Evolutionary conservation across 2,113 vertebrate species (phyloP), one percentile per base, ranked within the genome.

Genomic region (Microcebus murinus): DNA sequence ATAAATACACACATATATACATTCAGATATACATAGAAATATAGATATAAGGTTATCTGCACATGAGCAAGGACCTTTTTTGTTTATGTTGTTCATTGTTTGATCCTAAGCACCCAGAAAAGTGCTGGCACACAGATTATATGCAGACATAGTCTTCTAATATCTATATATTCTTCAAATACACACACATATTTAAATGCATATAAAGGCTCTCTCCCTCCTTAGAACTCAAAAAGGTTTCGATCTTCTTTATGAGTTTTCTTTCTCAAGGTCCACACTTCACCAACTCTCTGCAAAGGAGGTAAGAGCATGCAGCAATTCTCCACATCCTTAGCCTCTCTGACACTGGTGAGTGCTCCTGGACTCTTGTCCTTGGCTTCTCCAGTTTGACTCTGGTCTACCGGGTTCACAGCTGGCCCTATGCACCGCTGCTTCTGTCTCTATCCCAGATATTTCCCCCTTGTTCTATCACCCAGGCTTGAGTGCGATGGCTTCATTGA

Each of bases 91-190:
- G 25, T 59, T 59, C 45, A 29, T 39, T 57, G 15, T 48, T 86
- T 71, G 67, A 71, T 86, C 57, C 67, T 48, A 68, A 92, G 36
- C 52, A 85, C 36, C 45, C 48, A 55, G 87, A 85, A 84, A 86
- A 90, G 45, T 73, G 23, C 31, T 36, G 27, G n/a, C 63, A 63
- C 25, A 34, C 8, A 36, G 55, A 34, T 79, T 45, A 29, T 63
- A 57, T 63, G 13, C 10, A 42, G 1, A n/a, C 6, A 61, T 4
- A 45, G 42, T 77, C 14, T 90, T 63, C 52, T 52, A 52, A 42
- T 71, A 86, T 21, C 4, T 27, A 17, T 17, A 8, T 25, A 13
- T 21, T 77, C 59, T 77, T 45, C 59, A 68, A 42, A 57, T 27
- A 55, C 17, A 23, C 61, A 39, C 11, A 45, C 45, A 34, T 31